Conservation (phyloP, 2,113 vertebrate species). For the Mesembrinibis cayennensis region DNA sequence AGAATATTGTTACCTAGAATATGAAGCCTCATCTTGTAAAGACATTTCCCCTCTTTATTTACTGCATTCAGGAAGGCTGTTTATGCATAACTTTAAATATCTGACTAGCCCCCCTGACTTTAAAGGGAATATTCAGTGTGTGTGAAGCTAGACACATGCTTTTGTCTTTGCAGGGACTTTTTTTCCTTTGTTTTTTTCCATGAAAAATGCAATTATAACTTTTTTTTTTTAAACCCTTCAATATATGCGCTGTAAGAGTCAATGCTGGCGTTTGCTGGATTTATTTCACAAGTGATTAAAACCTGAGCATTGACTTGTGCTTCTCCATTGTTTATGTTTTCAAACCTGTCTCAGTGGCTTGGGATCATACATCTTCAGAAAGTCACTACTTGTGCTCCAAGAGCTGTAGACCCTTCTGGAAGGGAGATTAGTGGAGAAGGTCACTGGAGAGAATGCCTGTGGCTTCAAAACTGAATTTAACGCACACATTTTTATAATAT, state of each 20-base stretch:
- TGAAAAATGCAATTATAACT: neutral
- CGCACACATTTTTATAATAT: neutral
- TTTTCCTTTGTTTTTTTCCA: neutral
- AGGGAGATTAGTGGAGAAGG: neutral
- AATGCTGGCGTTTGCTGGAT: neutral
- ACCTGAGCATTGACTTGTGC: neutral
- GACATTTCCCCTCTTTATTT: neutral
- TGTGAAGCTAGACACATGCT: neutral
- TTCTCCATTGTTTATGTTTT: neutral
- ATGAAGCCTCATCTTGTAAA: neutral
- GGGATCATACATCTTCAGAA: neutral
- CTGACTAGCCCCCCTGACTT: neutral
- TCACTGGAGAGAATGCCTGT: neutral
- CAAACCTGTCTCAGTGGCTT: neutral
- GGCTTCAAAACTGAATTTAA: neutral
- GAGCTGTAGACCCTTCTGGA: neutral
- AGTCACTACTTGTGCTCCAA: neutral
- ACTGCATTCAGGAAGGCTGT: neutral
- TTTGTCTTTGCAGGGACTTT: neutral
- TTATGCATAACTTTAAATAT: neutral
- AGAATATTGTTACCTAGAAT: neutral
- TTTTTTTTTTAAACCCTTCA: neutral
- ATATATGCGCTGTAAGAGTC: neutral
- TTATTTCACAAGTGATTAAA: neutral
- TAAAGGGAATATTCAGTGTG: slow-evolving; percentile 13